These are phyloP conservation scores for Serinus canaria DNA, from an alignment of 2,113 vertebrate genomes.

Conservation along the genomic window DNA sequence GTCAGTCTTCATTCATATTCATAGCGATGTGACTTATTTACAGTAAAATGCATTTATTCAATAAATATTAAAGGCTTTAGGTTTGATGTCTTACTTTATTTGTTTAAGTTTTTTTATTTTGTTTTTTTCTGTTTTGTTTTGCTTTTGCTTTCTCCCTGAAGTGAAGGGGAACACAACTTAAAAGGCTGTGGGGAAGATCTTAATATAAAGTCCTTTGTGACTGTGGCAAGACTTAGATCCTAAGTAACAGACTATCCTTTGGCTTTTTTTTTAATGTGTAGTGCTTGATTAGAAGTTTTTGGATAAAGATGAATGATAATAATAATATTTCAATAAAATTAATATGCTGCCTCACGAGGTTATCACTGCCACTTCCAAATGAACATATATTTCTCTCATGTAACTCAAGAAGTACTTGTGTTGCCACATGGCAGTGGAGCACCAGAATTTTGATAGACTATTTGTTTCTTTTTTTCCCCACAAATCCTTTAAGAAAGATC, in stretches of 20 bases:
- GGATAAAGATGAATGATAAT: not conserved
- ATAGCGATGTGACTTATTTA: not conserved
- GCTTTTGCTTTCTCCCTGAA: not conserved
- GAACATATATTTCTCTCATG: accelerated
- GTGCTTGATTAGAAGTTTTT: not conserved
- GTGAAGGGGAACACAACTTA: not conserved
- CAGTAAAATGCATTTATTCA: not conserved
- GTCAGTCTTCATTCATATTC: not conserved
- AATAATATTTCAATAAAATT: not conserved
- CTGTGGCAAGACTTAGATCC: not conserved
- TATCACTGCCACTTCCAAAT: not conserved
- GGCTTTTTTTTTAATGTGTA: not conserved
- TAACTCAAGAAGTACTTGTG: not conserved
- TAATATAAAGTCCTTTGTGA: not conserved
- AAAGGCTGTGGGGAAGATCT: not conserved
- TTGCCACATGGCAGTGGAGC: not conserved
- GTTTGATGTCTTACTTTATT: not conserved
- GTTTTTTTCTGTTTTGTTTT: not conserved
- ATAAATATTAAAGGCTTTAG: not conserved
- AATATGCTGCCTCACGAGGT: not conserved
- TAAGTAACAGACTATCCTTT: not conserved
- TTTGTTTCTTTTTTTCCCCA: not conserved
- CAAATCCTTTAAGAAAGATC: not conserved
- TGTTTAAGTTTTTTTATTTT: not conserved
- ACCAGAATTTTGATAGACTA: not conserved